Percentiles rank a stretch among this genome's conserved stretches.
These are phyloP conservation scores for Cyclura pinguis DNA, from an alignment of 2,797 vertebrate genomes.

Conservation along the genomic window DNA sequence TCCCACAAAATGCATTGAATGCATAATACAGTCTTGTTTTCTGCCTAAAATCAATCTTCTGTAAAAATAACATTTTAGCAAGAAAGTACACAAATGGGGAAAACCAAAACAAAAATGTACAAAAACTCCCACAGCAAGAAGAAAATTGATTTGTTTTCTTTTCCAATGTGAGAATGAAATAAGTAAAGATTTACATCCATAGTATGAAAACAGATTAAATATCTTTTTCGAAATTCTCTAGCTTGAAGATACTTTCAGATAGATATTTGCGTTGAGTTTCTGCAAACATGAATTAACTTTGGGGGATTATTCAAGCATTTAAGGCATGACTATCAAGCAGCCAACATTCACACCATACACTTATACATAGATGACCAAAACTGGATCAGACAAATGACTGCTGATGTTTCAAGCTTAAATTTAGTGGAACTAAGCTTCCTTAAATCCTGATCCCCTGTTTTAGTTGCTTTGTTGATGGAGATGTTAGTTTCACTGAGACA, in stretches of 20 bases:
- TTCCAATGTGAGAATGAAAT: no score
- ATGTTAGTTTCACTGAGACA: neutral
- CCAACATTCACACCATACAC: neutral
- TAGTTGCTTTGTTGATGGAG: neutral
- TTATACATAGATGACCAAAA: neutral
- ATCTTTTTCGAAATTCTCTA: neutral
- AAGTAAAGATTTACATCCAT: no score
- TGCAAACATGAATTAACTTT: neutral
- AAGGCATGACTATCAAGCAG: neutral
- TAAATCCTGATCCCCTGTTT: neutral
- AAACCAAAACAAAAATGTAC: no score
- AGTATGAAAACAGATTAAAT: no score
- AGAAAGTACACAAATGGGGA: no score
- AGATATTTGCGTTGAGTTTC: neutral
- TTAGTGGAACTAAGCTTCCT: conserved; percentile 1
- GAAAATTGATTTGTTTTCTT: no score
- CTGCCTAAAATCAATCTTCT: no score
- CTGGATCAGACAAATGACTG: neutral
- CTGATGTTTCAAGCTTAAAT: neutral
- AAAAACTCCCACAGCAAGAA: no score
- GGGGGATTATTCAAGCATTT: neutral
- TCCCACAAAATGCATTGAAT: no score
- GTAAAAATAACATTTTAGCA: no score
- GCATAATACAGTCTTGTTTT: no score
- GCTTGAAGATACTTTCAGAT: neutral